These are phyloP conservation scores for Halcyon chelicuti DNA, from an alignment of 2,797 vertebrate species.

Conservation along the genomic window DNA sequence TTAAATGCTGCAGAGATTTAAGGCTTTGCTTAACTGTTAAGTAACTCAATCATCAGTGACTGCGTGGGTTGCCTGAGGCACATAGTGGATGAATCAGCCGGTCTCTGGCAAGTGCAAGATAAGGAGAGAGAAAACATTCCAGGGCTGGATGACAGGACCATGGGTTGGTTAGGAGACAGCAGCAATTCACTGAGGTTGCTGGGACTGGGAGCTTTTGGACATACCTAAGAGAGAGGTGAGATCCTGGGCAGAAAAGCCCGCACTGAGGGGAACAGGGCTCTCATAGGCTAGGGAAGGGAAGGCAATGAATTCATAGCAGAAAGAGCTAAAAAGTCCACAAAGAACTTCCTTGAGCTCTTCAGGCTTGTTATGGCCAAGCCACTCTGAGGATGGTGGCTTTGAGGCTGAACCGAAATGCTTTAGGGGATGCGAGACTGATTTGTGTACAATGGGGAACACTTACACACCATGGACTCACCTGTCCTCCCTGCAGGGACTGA, in stretches of 20 bases:
- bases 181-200: not conserved
- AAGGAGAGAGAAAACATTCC: conserved; percentile 20
- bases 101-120: conserved; percentile 29
- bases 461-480: not conserved
- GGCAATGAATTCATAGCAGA: not conserved
- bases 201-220: not conserved
- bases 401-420: not conserved
- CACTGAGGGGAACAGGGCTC: not conserved
- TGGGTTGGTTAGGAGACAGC: not conserved
- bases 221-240: not conserved
- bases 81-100: conserved; percentile 14
- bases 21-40: conserved; percentile 47
- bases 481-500: not conserved
- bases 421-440: not conserved
- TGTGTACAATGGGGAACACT: not conserved
- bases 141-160: not conserved
- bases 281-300: not conserved
- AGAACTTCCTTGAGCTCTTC: not conserved
- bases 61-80: conserved; percentile 56
- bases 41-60: conserved; percentile 50
- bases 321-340: not conserved
- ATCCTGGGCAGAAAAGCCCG: not conserved
- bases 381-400: not conserved
- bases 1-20: conserved; percentile 62
- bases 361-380: not conserved